phyloP scores from a whole-genome alignment of 2,888 invertebrate genomes.

The Drepana falcataria region DNA sequence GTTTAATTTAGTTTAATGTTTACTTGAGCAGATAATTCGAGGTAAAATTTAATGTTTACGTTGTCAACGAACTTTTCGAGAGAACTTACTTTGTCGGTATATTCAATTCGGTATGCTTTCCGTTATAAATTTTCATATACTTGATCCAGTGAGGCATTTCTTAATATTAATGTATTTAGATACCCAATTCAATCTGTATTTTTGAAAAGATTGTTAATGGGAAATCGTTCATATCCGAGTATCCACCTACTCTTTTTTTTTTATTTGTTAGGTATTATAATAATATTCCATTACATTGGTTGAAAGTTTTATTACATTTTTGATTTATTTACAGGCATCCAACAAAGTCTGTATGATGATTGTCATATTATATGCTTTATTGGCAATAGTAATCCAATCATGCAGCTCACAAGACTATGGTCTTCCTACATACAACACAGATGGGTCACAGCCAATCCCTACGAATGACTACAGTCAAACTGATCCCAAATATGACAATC shows the following conservation, averaged over 20 bases:
- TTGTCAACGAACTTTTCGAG: slow-evolving; percentile 19
- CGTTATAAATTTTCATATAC: background rate
- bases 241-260: too few species aligned
- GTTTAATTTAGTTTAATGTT: background rate
- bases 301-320: background rate
- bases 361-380: slow-evolving; percentile 44
- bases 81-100: slow-evolving; percentile 7
- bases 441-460: slow-evolving; percentile 43
- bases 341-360: slow-evolving; percentile 66
- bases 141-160: too few species aligned
- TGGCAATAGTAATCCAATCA: slow-evolving; percentile 36
- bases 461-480: slow-evolving; percentile 51
- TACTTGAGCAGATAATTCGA: background rate
- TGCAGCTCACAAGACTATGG: slow-evolving; percentile 57
- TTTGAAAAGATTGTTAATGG: too few species aligned
- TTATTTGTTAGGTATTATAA: background rate
- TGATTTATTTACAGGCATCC: slow-evolving; percentile 39
- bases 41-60: slow-evolving; percentile 22
- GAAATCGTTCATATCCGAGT: too few species aligned
- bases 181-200: too few species aligned
- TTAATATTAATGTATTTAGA: too few species aligned
- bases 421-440: slow-evolving; percentile 56
- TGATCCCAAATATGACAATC: slow-evolving; percentile 58
- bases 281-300: background rate
- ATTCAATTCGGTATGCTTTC: slow-evolving; percentile 1